A percentile compares a stretch with the other conserved stretches of the same genome.
These are phyloP conservation scores for Leptinotarsa texana DNA, from an alignment of 1,140 invertebrate genomes.

Conservation along the genomic window DNA sequence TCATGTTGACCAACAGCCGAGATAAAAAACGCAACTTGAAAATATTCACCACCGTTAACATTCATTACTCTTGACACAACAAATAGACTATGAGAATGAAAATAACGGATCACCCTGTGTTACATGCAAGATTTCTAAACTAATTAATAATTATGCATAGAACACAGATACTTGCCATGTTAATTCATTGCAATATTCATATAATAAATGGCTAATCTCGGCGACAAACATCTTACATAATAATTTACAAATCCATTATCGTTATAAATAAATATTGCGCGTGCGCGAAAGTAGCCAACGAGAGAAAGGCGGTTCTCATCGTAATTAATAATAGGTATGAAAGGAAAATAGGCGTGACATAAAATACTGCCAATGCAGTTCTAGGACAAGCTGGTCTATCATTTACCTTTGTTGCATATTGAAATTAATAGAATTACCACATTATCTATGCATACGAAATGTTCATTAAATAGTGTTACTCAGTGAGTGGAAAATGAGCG, in stretches of 20 bases:
- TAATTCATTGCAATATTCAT: neutral
- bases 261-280: slow-evolving; percentile 3
- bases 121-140: neutral
- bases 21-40: too few relatives aligned
- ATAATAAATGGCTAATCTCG: neutral
- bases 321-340: slow-evolving; percentile 6
- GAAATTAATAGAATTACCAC: slow-evolving; percentile 3
- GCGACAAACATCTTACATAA: slow-evolving; percentile 2
- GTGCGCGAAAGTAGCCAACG: neutral
- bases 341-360: slow-evolving; percentile 5
- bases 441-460: neutral
- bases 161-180: neutral
- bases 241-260: neutral
- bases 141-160: slow-evolving; percentile 7
- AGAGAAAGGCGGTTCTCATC: neutral
- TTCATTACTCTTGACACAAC: too few relatives aligned
- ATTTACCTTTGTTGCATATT: neutral
- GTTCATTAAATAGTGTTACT: neutral
- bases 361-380: slow-evolving; percentile 8
- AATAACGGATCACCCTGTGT: too few relatives aligned
- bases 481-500: neutral
- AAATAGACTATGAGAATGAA: too few relatives aligned
- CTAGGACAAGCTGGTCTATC: neutral
- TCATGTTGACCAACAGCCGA: too few relatives aligned
- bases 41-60: too few relatives aligned